Base-by-base conservation (phyloP, 2,888 invertebrate genomes). In the Lithophane ornitopus region DNA sequence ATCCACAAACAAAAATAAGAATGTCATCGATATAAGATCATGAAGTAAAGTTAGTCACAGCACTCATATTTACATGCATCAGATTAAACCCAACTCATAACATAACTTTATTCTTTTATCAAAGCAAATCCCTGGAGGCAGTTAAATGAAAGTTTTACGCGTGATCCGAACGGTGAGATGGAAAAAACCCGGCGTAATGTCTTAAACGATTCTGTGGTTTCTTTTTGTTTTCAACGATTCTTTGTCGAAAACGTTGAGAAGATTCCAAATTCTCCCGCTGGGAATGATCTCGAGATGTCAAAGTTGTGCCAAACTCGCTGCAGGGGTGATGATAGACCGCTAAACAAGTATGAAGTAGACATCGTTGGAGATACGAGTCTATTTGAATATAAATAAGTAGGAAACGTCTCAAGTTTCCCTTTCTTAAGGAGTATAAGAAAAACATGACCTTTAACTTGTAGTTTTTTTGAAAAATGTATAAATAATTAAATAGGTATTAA, bases 201-300 rank as follows among this genome's bases (percentile, higher is more conserved):
- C 74, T 76, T 80, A 78, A 81, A 73, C 82, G 87, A 77, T 87
- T 85, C 39, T 56, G 82, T 70, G 82, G 70, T 80, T 84, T 81
- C 73, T 86, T 86, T 87, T 87, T 85, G 78, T 88, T 87, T 85
- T 71, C 74, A 52, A 72, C 70, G 56, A 79, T 84, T 86, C 71
- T 83, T 84, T 75, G 80, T 79, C 65, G 66, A 68, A 49, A 44
- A 59, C 56, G 75, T 74, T 67, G 71, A 76, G 70, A 69, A 82
- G 54, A 67, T 84, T 83, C 81, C 84, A 87, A 89, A 90, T 89
- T 78, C 80, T 78, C 73, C 88, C 88, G 41, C 61, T 75, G 90
- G 87, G 89, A 88, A 73, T 76, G 76, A 74, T 84, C 67, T 83
- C 58, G 68, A 79, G 77, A 81, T 85, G 76, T 86, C 84, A 82